A percentile compares a stretch with the other conserved stretches of the same genome.
phyloP scores from a whole-genome alignment of 2,888 invertebrate species.

The Malachius bipustulatus region DNA sequence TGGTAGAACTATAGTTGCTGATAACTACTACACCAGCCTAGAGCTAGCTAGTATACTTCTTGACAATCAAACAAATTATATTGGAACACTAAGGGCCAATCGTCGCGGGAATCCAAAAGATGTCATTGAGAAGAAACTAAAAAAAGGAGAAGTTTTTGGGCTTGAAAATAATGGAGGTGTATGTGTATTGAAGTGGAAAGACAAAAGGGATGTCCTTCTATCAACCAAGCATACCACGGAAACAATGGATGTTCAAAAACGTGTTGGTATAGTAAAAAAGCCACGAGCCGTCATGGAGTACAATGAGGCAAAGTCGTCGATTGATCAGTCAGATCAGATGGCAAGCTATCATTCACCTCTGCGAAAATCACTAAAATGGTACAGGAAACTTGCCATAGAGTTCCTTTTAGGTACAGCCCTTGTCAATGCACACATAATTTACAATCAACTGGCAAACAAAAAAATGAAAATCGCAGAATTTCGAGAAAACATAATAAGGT shows the following conservation, averaged over 20 bases:
- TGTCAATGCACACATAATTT: no score
- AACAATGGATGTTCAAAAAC: conserved; percentile 16
- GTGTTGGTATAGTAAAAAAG: conserved; percentile 12
- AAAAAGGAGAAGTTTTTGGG: conserved; percentile 7
- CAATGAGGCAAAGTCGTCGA: conserved; percentile 22
- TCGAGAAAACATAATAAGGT: no score
- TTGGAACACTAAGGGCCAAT: conserved; percentile 12
- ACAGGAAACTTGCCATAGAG: conserved; percentile 13
- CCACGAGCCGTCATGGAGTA: conserved; percentile 18
- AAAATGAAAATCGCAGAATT: no score
- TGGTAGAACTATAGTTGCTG: conserved; percentile 10
- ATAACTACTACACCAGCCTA: conserved; percentile 14
- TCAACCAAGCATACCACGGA: conserved; percentile 23
- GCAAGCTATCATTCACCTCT: conserved; percentile 13
- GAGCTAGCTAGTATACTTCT: conserved; percentile 11
- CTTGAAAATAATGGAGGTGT: conserved; percentile 13
- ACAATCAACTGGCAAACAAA: no score
- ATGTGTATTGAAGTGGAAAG: conserved; percentile 24
- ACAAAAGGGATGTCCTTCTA: conserved; percentile 26
- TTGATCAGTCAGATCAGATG: conserved; percentile 24
- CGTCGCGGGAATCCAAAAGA: no score
- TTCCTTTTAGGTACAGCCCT: no score
- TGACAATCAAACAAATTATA: no score
- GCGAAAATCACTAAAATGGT: conserved; percentile 11
- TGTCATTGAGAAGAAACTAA: no score